Conservation (phyloP, 2,888 invertebrate genomes). For the Carabus problematicus region DNA sequence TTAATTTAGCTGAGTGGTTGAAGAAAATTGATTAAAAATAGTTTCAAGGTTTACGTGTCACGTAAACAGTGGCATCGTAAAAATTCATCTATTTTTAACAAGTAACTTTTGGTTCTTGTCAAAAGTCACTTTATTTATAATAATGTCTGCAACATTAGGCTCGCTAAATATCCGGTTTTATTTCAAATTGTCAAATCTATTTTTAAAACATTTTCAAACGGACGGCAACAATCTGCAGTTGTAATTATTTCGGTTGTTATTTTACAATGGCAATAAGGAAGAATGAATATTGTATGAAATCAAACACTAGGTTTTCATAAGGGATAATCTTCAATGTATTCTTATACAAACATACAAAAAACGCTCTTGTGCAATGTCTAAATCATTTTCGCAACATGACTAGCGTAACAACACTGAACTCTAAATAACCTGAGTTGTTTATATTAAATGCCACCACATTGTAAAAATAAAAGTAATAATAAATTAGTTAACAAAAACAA, state of each 20-base stretch:
- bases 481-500: constrained; percentile 28
- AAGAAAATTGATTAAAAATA: constrained; percentile 18
- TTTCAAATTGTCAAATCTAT: too few relatives aligned
- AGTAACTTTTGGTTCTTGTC: neutral
- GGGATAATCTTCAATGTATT: constrained; percentile 39
- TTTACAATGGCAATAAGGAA: neutral
- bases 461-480: constrained; percentile 12
- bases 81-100: constrained; percentile 29
- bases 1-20: constrained; percentile 8
- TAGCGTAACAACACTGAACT: constrained; percentile 39
- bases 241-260: too few relatives aligned
- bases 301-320: constrained; percentile 5
- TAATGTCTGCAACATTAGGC: neutral
- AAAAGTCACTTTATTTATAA: neutral
- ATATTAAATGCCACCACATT: constrained; percentile 33
- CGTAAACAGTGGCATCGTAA: constrained; percentile 16
- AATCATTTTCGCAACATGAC: constrained; percentile 35
- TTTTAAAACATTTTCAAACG: too few relatives aligned
- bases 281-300: neutral
- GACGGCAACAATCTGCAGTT: too few relatives aligned
- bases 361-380: constrained; percentile 33
- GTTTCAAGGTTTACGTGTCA: constrained; percentile 25
- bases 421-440: constrained; percentile 36
- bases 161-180: too few relatives aligned
- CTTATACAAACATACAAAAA: constrained; percentile 41